Evolutionary conservation across 1,140 invertebrate species (phyloP).

Genomic region (Trachelipus rathkii): DNA sequence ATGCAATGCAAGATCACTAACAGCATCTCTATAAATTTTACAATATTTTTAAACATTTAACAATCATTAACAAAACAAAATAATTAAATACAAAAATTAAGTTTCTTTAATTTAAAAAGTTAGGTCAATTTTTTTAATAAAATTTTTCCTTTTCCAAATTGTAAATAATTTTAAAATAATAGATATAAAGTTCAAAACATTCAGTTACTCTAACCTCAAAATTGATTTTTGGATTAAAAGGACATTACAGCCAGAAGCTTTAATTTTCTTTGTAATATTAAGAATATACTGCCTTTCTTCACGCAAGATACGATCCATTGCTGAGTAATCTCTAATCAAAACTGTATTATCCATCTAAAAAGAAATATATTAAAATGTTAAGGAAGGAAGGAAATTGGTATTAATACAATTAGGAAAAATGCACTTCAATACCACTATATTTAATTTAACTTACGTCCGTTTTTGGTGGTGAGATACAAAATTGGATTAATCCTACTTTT

Average conservation of each 20-base stretch:
- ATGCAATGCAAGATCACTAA: constrained; percentile 94
- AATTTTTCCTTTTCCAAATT: too few species aligned
- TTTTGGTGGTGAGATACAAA: constrained; percentile 99
- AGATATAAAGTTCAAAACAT: background rate
- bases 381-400: background rate
- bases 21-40: constrained; percentile 69
- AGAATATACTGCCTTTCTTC: constrained; percentile 97
- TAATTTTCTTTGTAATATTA: constrained; percentile 98
- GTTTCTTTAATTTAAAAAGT: too few species aligned
- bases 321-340: constrained; percentile 95
- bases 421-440: background rate
- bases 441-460: constrained; percentile 74
- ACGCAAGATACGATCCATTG: constrained; percentile 97
- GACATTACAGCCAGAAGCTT: constrained; percentile 96
- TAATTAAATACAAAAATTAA: background rate
- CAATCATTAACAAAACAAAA: background rate
- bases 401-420: background rate
- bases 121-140: too few species aligned
- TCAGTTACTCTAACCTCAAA: constrained; percentile 61
- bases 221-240: constrained; percentile 98
- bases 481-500: constrained; percentile 98
- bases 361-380: background rate
- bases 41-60: background rate
- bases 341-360: constrained; percentile 96
- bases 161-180: background rate